Evolutionary conservation across 2,888 invertebrate species (phyloP), one percentile per base, ranked within the genome.

Genomic region (Ochlodes sylvanus): DNA sequence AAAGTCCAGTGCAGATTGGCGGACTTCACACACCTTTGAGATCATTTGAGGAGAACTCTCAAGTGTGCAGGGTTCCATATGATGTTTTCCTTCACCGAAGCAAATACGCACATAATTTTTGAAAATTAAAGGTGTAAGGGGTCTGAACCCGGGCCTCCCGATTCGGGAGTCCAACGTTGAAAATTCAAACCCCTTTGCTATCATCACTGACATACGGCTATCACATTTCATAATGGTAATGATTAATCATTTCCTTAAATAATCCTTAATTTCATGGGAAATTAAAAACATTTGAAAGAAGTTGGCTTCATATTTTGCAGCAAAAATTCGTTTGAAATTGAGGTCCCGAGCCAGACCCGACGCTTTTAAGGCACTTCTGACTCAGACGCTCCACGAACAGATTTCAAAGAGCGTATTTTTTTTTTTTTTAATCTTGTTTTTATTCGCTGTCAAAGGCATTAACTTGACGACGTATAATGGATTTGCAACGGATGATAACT

Each of bases 331-430:
- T 32, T n/a, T 34, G 44, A 64, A 64, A 56, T 64, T 57, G 19
- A 64, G 57, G 44, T 56, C 10, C 41, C 47, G 56, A 56, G 64
- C 64, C 38, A 55, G 47, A 10, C 34, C 0, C 10, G 52, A 41
- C 50, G 65, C 58, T 65, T 65, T 65, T 65, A 65, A 58, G 14
- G 6, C 58, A 58, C 65, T 65, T 50, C 65, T 58, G 41, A 17
- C 58, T 32, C 50, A 27, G 27, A 47, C 57, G 50, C 50, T 64
- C 21, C 38, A 17, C n/a, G 41, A 65, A 57, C 57, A 32, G 47
- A 65, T 38, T 41, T 65, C 65, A 58, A 57, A 65, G 57, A 57
- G 38, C 17, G 4, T 47, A 17, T 44, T 56, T 5, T 32, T 47
- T 57, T 38, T 57, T 65, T 58, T 58, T 14, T 9, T 9, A 27